Evolutionary conservation across 92 coral and sea anemone genomes (phyloP).

Genomic region (Metridium senile): DNA sequence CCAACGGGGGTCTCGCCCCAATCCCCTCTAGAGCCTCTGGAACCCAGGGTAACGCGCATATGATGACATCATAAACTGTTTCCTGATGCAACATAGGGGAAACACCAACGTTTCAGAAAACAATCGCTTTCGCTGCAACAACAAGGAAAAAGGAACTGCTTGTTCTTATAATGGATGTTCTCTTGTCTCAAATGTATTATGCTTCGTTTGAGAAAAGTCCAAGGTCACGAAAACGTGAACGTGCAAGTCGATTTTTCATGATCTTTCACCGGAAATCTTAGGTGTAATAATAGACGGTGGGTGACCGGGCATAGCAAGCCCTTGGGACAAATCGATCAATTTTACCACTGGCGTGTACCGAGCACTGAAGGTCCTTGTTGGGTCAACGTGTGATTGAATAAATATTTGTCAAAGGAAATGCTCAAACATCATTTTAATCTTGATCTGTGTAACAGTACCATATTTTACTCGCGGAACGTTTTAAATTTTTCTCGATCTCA

Average conservation of each 20-base stretch:
- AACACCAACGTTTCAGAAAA: neutral
- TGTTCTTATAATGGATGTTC: neutral
- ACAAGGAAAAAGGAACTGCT: neutral
- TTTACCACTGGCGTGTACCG: neutral
- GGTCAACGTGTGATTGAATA: neutral
- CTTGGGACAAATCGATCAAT: neutral
- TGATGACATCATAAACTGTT: constrained; percentile 7
- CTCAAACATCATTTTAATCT: too few species aligned
- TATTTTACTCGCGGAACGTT: too few species aligned
- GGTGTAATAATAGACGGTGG: neutral
- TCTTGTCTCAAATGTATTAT: neutral
- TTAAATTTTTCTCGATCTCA: too few species aligned
- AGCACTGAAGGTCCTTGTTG: neutral
- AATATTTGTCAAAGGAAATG: neutral
- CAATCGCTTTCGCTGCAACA: neutral
- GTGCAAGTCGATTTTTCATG: constrained; percentile 16
- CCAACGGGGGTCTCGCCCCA: too few species aligned
- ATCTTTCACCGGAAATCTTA: constrained; percentile 26
- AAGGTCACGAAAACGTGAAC: constrained; percentile 29
- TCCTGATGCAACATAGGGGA: constrained; percentile 2
- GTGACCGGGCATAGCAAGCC: neutral
- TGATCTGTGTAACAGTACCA: too few species aligned
- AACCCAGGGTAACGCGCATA: too few species aligned
- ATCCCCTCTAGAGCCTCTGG: too few species aligned
- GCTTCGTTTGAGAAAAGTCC: neutral